These are phyloP conservation scores for Antigone vipio DNA, from an alignment of 2,113 vertebrate genomes.

Conservation along the genomic window DNA sequence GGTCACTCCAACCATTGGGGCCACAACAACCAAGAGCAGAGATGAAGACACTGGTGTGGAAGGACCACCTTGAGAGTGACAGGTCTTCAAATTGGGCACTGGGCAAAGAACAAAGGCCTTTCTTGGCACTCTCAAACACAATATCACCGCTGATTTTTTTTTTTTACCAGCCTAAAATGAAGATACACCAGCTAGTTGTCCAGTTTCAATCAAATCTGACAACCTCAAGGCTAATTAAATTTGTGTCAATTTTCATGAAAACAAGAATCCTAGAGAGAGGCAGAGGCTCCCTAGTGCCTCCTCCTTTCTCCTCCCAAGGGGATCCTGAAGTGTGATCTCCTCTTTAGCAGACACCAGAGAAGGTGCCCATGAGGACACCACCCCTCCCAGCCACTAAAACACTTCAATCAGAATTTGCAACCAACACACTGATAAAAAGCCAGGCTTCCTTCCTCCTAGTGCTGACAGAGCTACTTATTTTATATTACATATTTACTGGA, in stretches of 20 bases:
- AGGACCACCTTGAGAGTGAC: accelerated
- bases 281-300: not conserved
- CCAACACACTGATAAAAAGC: not conserved
- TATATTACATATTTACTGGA: not conserved
- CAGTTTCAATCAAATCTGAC: not conserved
- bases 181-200: not conserved
- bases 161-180: not conserved
- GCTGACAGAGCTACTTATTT: not conserved
- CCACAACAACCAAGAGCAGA: too few species aligned
- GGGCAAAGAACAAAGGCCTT: not conserved
- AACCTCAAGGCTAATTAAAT: not conserved
- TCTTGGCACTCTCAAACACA: not conserved
- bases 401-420: not conserved
- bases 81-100: not conserved
- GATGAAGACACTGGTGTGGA: not conserved
- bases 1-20: not conserved
- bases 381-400: not conserved
- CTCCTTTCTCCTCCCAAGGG: not conserved
- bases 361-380: not conserved
- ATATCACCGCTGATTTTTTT: not conserved
- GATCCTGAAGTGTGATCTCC: not conserved
- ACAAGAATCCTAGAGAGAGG: not conserved
- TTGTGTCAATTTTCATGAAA: not conserved
- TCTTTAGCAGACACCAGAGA: not conserved
- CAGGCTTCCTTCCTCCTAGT: not conserved